Evolutionary conservation across 2,797 vertebrate species (phyloP).

Genomic region (Alfaro cultratus): DNA sequence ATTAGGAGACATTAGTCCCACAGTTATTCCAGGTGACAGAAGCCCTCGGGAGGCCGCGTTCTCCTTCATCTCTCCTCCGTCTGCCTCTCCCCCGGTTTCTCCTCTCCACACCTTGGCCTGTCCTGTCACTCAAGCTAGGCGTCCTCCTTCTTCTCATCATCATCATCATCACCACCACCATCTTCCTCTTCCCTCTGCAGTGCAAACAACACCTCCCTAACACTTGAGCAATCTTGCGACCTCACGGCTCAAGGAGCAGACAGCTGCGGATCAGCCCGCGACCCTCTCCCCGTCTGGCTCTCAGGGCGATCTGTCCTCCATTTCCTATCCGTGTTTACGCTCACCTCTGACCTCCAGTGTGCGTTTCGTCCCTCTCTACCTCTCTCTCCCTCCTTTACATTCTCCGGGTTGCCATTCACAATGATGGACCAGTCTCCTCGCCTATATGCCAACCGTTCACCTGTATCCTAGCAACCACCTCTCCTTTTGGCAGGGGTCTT

Average conservation of each 20-base stretch:
- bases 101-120: constrained; percentile 58
- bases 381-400: constrained; percentile 49
- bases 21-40: constrained; percentile 76
- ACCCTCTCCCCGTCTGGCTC: constrained; percentile 40
- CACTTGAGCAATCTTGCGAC: constrained; percentile 21
- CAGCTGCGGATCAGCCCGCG: constrained; percentile 60
- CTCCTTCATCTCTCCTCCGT: constrained; percentile 66
- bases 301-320: constrained; percentile 51
- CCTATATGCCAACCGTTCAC: constrained; percentile 81
- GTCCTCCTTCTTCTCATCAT: constrained; percentile 39
- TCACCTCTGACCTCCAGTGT: constrained; percentile 56
- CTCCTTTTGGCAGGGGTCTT: constrained; percentile 77
- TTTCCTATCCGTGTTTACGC: constrained; percentile 36
- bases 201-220: constrained; percentile 44
- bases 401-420: constrained; percentile 71
- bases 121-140: constrained; percentile 51
- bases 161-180: constrained; percentile 10
- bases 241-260: constrained; percentile 45
- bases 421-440: constrained; percentile 73
- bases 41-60: constrained; percentile 63
- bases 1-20: constrained; percentile 80
- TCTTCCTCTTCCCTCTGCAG: constrained; percentile 21
- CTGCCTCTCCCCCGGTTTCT: constrained; percentile 48
- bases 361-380: constrained; percentile 33
- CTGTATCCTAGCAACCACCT: constrained; percentile 88